Base-by-base conservation (phyloP, 2,797 vertebrate species). In the Acanthiza pusilla region DNA sequence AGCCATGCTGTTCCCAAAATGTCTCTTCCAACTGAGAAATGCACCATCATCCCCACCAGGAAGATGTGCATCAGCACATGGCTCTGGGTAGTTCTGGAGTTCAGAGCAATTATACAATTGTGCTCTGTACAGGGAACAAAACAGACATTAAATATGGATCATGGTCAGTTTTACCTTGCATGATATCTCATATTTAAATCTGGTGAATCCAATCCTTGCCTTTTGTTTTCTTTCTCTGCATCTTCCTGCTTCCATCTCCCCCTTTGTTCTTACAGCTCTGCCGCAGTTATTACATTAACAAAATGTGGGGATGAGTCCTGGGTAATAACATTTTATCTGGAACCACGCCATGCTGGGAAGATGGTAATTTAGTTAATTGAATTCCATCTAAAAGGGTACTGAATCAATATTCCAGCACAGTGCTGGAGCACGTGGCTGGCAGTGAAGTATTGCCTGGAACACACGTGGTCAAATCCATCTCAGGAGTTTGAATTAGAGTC, bases 1-100 rank as follows among this genome's bases (percentile, higher is more conserved):
- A 91, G 76, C 70, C 83, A 45, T 38, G 2, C 57, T 83, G 79
- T 16, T 57, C 91, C 10, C 87, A 89, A 84, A 94, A 68, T 60
- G 8, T 17, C 81, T 23, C 88, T 74, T 50, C 92, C 84, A 88
- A 90, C 88, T 38, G 93, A 91, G 72, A 96, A 93, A 88, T n/a
- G 66, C 51, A 40, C 87, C 84, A 61, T 42, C 74, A 4, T 43
- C 89, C 10, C 81, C 74, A 6, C 45, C 25, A 26, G 92, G 87
- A 80, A 88, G 92, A 55, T 30, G 66, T 26, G 34, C 32, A 5
- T 17, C 91, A 25, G 63, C 67, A 4, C 43, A 10, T 1, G 1
- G 86, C 53, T 53, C 53, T 45, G 61, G 51, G 51, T 30, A 10
- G 29, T 15, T 11, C 58, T 38, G 34, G 17, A 32, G 32, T 5